Conservation (phyloP, 30 jellyfish, hydroid and myxozoan genomes). For the Aurelia sp. region DNA sequence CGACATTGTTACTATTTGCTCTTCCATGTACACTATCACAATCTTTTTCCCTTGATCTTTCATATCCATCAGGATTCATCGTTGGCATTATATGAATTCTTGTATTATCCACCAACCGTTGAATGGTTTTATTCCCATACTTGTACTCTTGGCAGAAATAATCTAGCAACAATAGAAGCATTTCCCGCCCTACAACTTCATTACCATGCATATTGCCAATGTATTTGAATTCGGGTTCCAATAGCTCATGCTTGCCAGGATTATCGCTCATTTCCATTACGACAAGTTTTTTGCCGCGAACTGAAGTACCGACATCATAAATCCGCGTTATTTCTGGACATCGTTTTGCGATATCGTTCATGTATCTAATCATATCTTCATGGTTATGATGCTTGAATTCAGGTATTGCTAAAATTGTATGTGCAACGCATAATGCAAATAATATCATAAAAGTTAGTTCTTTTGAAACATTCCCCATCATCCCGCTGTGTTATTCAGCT, state of each 20-base stretch:
- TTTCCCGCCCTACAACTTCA: slow-evolving; percentile 98
- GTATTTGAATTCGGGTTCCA: slow-evolving; percentile 95
- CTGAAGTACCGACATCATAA: slow-evolving; percentile 84
- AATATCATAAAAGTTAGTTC: too few relatives aligned
- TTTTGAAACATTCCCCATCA: too few relatives aligned
- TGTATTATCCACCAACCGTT: slow-evolving; percentile 58
- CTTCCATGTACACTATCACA: slow-evolving; percentile 85
- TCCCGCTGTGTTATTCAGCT: too few relatives aligned
- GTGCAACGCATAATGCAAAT: too few relatives aligned
- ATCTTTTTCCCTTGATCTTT: slow-evolving; percentile 66
- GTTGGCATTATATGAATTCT: slow-evolving; percentile 94
- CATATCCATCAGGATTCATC: slow-evolving; percentile 99
- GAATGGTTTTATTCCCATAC: slow-evolving; percentile 48
- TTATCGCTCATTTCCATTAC: slow-evolving; percentile 95
- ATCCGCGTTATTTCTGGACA: slow-evolving; percentile 86
- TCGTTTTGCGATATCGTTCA: slow-evolving; percentile 66
- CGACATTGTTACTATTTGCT: slow-evolving; percentile 83
- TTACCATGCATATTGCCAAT: slow-evolving; percentile 99
- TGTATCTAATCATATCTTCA: slow-evolving; percentile 81
- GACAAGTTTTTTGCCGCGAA: slow-evolving; percentile 62
- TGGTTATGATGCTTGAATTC: slow-evolving; percentile 89
- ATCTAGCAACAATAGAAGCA: slow-evolving; percentile 83
- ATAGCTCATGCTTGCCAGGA: slow-evolving; percentile 89
- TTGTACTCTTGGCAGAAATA: slow-evolving; percentile 79
- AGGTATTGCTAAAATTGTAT: slow-evolving; percentile 15